Base-by-base conservation (phyloP, 2,113 vertebrate genomes). In the Arenaria interpres region DNA sequence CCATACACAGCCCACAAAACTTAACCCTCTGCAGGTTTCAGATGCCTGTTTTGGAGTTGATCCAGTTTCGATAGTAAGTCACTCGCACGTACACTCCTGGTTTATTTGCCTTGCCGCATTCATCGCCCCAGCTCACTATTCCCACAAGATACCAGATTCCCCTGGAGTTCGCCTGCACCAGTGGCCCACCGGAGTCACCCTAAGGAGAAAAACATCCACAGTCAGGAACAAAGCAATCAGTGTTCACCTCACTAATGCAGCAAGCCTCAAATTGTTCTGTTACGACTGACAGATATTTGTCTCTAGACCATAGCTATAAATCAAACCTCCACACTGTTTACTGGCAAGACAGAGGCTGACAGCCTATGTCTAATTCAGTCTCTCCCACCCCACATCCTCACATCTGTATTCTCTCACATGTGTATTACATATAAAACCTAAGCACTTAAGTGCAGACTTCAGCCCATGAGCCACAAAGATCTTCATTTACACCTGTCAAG, bases 121-220 rank as follows among this genome's bases (percentile, higher is more conserved):
- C 98, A 23, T 98, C 97, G 43, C 98, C 98, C 98, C 98, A 98
- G 94, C 98, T 98, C 87, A 98, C 98, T 85, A 98, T 98, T 95
- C 98, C 98, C 80, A 97, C 94, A 48, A 98, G 98, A 91, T 98
- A 98, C 98, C 98, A 98, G 63, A 98, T 98, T 57, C 97, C 97
- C 95, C 97, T 98, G 74, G 83, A 80, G 95, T 99, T 98, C 6
- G 92, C 96, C 30, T 98, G 97, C 68, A 99, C 99, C 93, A 99
- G 63, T 19, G 99, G 99, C 48, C 99, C 99, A 66, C 99, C 99
- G 43, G 99, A 99, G 87, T 99, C 99, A 66, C 99, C 99, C 99
- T 99, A 85, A 45, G 93, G 66, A 90, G 39, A 93, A 88, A 95
- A 74, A 97, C 5, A 14, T 76, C 92, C 93, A 59, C 72, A 91